Conservation (phyloP, 2,888 invertebrate genomes). For the Dione juno region DNA sequence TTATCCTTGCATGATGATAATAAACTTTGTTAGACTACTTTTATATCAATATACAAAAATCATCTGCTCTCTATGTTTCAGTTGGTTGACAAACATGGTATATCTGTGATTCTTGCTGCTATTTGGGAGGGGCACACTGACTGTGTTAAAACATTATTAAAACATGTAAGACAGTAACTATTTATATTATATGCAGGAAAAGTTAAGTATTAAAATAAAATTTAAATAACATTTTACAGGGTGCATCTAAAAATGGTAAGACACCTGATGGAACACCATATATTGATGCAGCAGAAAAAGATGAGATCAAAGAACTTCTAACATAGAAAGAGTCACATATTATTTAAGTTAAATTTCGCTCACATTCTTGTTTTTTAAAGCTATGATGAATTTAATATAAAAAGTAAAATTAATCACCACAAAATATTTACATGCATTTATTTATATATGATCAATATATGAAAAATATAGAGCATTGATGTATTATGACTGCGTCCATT, state of each 20-base stretch:
- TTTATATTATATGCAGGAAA: background rate
- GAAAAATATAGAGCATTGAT: slow-evolving; percentile 55
- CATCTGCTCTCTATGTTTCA: slow-evolving; percentile 67
- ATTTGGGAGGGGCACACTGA: slow-evolving; percentile 98
- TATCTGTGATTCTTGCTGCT: slow-evolving; percentile 95
- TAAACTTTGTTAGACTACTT: no score
- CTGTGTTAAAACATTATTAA: slow-evolving; percentile 93
- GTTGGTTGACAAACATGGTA: slow-evolving; percentile 97
- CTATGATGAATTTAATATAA: slow-evolving; percentile 64
- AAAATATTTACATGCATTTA: slow-evolving; percentile 82
- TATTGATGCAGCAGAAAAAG: slow-evolving; percentile 94
- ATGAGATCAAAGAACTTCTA: slow-evolving; percentile 92
- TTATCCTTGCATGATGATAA: no score
- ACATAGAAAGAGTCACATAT: slow-evolving; percentile 60
- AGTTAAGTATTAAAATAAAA: slow-evolving; percentile 23
- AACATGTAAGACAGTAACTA: slow-evolving; percentile 86
- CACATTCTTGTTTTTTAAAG: slow-evolving; percentile 63
- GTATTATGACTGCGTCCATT: slow-evolving; percentile 71
- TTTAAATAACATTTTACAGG: slow-evolving; percentile 76
- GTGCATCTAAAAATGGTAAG: slow-evolving; percentile 90
- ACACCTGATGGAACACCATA: slow-evolving; percentile 95
- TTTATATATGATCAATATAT: slow-evolving; percentile 78
- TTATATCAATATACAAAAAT: no score
- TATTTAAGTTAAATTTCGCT: slow-evolving; percentile 53
- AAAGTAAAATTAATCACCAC: slow-evolving; percentile 61